Percentiles rank a stretch among this genome's conserved stretches.
Conservation (phyloP, 2,113 vertebrate species). For the Cacatua alba region DNA sequence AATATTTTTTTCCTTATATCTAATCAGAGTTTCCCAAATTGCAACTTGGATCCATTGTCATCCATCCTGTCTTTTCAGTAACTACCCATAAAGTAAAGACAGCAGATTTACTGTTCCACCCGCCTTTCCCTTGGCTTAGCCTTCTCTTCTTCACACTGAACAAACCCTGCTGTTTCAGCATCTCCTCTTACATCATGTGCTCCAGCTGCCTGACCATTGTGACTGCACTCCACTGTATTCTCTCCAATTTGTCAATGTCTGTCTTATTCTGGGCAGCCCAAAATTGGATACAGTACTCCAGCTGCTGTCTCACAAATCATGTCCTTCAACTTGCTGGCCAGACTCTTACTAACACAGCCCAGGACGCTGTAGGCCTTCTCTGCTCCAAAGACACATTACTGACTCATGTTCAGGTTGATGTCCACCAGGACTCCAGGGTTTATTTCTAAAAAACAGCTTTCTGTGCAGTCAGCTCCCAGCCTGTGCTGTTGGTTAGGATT, state of each 20-base stretch:
- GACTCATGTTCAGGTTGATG: not conserved
- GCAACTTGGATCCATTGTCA: not conserved
- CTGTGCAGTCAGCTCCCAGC: not conserved
- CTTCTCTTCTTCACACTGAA: not conserved
- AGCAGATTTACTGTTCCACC: not conserved
- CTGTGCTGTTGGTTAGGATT: not conserved
- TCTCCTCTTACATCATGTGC: not conserved
- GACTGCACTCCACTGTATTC: not conserved
- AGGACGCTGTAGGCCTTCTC: not conserved
- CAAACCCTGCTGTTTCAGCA: not conserved
- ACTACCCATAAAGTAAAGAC: not conserved
- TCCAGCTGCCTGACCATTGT: not conserved
- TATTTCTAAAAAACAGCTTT: not conserved
- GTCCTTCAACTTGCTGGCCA: not conserved
- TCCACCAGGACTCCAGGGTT: not conserved
- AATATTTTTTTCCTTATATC: not conserved
- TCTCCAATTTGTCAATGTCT: not conserved
- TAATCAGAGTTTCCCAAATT: not conserved
- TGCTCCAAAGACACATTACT: not conserved
- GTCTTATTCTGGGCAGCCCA: not conserved
- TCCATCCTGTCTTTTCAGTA: not conserved
- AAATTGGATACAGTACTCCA: not conserved
- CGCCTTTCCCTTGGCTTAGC: not conserved
- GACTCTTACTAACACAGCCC: not conserved
- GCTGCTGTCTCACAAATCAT: not conserved